phyloP scores from a whole-genome alignment of 2,888 invertebrate species.

The Pimpla rufipes region DNA sequence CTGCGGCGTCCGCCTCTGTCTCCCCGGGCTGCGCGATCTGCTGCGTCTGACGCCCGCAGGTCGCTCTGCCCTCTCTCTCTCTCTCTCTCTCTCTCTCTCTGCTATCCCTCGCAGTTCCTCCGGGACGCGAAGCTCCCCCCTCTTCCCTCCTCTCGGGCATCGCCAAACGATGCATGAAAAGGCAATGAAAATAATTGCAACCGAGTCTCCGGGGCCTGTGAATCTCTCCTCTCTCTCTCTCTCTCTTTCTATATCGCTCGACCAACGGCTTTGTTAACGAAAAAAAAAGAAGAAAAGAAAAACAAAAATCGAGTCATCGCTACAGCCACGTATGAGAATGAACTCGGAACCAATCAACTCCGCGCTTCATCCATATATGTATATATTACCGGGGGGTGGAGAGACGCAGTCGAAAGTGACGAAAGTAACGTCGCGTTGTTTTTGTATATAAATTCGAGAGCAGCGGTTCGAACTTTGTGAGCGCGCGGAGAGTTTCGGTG shows the following conservation, averaged over 20 bases:
- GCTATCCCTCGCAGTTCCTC: conserved; percentile 59
- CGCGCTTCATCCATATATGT: conserved; percentile 67
- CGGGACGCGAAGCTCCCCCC: conserved; percentile 47
- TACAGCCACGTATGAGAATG: conserved; percentile 47
- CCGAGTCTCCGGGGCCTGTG: conserved; percentile 55
- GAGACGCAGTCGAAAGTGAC: conserved; percentile 51
- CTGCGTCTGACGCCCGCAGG: conserved; percentile 50
- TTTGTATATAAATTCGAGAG: no score
- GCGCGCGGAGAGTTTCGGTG: conserved; percentile 16
- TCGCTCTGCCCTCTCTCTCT: not conserved
- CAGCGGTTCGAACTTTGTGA: not conserved
- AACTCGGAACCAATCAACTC: conserved; percentile 59
- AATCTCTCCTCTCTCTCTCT: not conserved
- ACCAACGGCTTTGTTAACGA: conserved; percentile 31
- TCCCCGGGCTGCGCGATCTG: conserved; percentile 32
- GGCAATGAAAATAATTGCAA: conserved; percentile 70
- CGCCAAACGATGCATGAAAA: conserved; percentile 68
- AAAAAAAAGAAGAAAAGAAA: not conserved
- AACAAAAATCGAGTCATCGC: conserved; percentile 29
- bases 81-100: not conserved
- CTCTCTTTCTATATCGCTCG: conserved; percentile 5
- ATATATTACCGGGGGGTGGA: conserved; percentile 10
- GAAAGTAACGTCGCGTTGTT: conserved; percentile 44
- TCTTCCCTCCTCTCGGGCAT: conserved; percentile 41
- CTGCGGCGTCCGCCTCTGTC: conserved; percentile 43